Conservation (phyloP, 2,888 invertebrate species). For the Coleophora deauratella region DNA sequence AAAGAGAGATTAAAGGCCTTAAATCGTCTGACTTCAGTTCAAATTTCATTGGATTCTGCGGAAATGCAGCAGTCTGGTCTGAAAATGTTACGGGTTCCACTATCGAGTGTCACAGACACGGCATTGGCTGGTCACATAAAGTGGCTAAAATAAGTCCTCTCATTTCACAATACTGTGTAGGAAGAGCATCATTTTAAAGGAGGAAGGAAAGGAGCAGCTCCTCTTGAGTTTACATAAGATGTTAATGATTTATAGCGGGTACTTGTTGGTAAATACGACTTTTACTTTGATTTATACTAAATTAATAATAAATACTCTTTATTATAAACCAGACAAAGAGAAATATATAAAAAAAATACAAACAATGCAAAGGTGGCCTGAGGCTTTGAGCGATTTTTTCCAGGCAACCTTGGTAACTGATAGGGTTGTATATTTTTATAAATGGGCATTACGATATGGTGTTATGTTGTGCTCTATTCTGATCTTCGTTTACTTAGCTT, state of each 20-base stretch:
- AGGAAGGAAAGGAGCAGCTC: constrained; percentile 13
- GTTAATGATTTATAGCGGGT: no score
- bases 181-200: constrained; percentile 42
- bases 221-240: constrained; percentile 21
- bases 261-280: no score
- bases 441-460: no score
- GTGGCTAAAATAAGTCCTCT: constrained; percentile 57
- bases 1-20: constrained; percentile 21
- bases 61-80: constrained; percentile 2
- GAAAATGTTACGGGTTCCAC: constrained; percentile 46
- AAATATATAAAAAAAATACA: no score
- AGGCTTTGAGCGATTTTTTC: no score
- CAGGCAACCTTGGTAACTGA: no score
- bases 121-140: constrained; percentile 40
- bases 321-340: no score
- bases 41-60: constrained; percentile 20
- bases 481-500: constrained; percentile 5
- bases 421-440: no score
- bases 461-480: no score
- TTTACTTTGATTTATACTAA: no score
- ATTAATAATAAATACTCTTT: background rate
- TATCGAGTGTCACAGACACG: constrained; percentile 56
- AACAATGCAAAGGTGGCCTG: no score
- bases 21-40: constrained; percentile 20
- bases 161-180: constrained; percentile 39